These are phyloP conservation scores for Brachionichthys hirsutus DNA, from an alignment of 2,113 vertebrate genomes.

Conservation along the genomic window DNA sequence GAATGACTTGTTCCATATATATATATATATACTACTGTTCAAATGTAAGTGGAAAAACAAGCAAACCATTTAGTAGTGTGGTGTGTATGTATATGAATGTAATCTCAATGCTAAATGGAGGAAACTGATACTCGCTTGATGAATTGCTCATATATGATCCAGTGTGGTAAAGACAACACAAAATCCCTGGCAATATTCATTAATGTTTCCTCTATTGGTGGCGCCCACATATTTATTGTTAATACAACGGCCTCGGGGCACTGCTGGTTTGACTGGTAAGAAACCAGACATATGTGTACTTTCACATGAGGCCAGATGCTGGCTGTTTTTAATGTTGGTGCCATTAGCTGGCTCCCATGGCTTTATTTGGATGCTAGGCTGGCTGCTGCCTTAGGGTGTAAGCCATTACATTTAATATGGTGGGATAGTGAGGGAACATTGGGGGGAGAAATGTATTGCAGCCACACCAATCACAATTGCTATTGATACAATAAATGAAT, in stretches of 20 bases:
- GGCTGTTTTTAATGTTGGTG: constrained; percentile 64
- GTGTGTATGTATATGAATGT: constrained; percentile 13
- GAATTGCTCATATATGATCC: constrained; percentile 31
- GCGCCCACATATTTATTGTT: constrained; percentile 53
- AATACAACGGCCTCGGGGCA: constrained; percentile 46
- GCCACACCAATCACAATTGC: constrained; percentile 23
- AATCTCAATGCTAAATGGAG: constrained; percentile 29
- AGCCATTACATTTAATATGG: constrained; percentile 64
- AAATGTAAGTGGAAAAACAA: constrained; percentile 8
- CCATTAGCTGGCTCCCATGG: constrained; percentile 68
- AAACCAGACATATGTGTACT: constrained; percentile 56
- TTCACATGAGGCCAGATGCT: constrained; percentile 66
- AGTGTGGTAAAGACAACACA: constrained; percentile 32
- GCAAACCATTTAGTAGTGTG: background rate
- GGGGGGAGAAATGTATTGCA: constrained; percentile 23
- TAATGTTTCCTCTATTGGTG: constrained; percentile 46
- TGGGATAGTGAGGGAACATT: constrained; percentile 32
- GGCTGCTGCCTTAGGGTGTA: constrained; percentile 56
- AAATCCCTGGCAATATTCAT: constrained; percentile 38
- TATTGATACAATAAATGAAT: constrained; percentile 17
- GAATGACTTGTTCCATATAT: constrained; percentile 8
- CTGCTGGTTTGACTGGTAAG: constrained; percentile 46
- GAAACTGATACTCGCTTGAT: constrained; percentile 22
- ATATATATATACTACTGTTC: constrained; percentile 1
- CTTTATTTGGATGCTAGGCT: constrained; percentile 55